Conservation (phyloP, 2,113 vertebrate genomes). For the Sylvicapra grimmia region DNA sequence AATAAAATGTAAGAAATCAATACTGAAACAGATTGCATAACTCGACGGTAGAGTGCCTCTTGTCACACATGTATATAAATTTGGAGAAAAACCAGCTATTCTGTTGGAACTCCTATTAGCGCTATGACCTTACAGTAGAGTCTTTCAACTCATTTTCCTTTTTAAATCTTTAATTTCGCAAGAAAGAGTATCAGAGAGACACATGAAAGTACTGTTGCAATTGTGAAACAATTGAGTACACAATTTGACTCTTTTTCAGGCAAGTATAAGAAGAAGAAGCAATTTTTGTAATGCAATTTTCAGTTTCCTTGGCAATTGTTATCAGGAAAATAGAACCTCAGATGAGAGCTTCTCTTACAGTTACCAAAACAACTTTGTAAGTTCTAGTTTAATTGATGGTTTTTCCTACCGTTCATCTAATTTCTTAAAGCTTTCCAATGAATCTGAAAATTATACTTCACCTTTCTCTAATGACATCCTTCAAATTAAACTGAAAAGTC, state of each 20-base stretch:
- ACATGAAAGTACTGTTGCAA: background rate
- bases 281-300: background rate
- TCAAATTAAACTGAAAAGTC: conserved; percentile 10
- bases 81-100: background rate
- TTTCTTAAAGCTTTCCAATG: background rate
- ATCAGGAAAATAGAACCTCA: background rate
- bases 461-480: background rate
- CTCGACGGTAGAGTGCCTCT: background rate
- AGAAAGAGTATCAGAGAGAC: background rate
- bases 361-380: background rate
- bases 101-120: background rate
- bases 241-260: conserved; percentile 4
- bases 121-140: background rate
- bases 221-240: background rate
- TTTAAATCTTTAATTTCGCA: background rate
- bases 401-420: background rate
- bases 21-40: conserved; percentile 14
- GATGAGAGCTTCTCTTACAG: background rate
- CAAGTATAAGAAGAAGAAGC: background rate
- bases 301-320: background rate
- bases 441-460: background rate
- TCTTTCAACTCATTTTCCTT: background rate
- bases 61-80: background rate
- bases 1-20: conserved; percentile 53
- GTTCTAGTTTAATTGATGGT: background rate